phyloP scores from a whole-genome alignment of 2,113 vertebrate species.

The Notarius quadriscutis region DNA sequence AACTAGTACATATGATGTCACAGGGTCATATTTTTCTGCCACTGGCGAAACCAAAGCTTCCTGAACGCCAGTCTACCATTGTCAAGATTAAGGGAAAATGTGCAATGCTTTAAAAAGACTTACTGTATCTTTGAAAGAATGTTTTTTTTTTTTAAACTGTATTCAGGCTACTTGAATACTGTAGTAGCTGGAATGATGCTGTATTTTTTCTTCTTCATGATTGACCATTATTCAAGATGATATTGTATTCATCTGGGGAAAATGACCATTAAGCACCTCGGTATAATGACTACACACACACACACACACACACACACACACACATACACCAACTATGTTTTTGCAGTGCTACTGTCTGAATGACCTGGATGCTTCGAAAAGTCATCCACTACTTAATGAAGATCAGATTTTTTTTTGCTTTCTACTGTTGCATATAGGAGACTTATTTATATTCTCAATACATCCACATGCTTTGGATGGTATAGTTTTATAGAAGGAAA shows the following conservation, averaged over 20 bases:
- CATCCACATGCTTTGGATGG: slow-evolving; percentile 75
- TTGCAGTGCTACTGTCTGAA: slow-evolving; percentile 86
- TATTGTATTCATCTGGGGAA: slow-evolving; percentile 70
- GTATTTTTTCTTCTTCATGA: slow-evolving; percentile 50
- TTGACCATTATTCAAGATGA: slow-evolving; percentile 74
- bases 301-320: slow-evolving; percentile 1
- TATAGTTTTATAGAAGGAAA: slow-evolving; percentile 80
- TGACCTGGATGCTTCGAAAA: slow-evolving; percentile 74
- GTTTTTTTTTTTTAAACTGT: slow-evolving; percentile 52
- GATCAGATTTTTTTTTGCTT: slow-evolving; percentile 68
- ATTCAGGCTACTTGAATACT: slow-evolving; percentile 62
- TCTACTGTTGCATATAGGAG: slow-evolving; percentile 81
- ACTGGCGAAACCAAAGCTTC: slow-evolving; percentile 83
- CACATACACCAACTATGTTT: slow-evolving; percentile 78
- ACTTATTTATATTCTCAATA: slow-evolving; percentile 86
- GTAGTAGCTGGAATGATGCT: slow-evolving; percentile 80
- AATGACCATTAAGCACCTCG: slow-evolving; percentile 75
- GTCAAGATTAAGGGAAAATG: slow-evolving; percentile 82
- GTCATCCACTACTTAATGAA: slow-evolving; percentile 69
- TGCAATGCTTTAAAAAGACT: slow-evolving; percentile 86
- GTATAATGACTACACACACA: slow-evolving; percentile 63
- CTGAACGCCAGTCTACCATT: slow-evolving; percentile 52
- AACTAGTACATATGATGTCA: slow-evolving; percentile 66
- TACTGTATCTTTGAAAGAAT: slow-evolving; percentile 68
- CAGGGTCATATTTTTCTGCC: slow-evolving; percentile 67